Conservation (phyloP, 2,113 vertebrate genomes). For the Solea senegalensis region DNA sequence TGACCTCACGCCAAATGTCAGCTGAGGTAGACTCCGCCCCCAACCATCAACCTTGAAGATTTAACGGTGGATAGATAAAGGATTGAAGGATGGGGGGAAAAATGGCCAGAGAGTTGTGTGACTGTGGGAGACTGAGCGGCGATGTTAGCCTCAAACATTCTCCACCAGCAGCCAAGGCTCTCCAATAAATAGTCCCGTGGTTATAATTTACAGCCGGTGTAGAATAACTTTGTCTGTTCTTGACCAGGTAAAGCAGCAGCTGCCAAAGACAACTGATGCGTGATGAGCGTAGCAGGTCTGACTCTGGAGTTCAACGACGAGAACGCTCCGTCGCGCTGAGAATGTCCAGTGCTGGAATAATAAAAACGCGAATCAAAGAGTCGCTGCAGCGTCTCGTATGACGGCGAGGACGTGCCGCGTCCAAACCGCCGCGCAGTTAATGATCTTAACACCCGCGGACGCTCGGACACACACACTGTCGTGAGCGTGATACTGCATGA, state of each 20-base stretch:
- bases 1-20: too few relatives aligned
- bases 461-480: neutral
- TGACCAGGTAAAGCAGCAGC: constrained; percentile 67
- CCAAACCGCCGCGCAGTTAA: constrained; percentile 37
- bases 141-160: constrained; percentile 50
- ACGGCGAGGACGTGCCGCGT: constrained; percentile 12
- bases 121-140: constrained; percentile 57
- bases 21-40: too few relatives aligned
- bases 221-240: constrained; percentile 79
- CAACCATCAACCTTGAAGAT: too few relatives aligned
- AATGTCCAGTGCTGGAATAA: constrained; percentile 41
- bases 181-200: constrained; percentile 70
- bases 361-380: constrained; percentile 50
- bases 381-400: constrained; percentile 22
- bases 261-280: constrained; percentile 77
- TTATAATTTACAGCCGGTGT: constrained; percentile 80
- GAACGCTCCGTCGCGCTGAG: constrained; percentile 36
- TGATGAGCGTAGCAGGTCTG: constrained; percentile 79
- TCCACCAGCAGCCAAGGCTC: constrained; percentile 57
- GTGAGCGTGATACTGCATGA: constrained; percentile 1
- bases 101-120: neutral
- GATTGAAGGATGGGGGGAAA: constrained; percentile 49
- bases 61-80: too few relatives aligned
- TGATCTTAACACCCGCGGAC: constrained; percentile 46
- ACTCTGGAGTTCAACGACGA: constrained; percentile 39